Evolutionary conservation across 2,888 invertebrate species (phyloP).

Genomic region (Pseudanteris insignis): DNA sequence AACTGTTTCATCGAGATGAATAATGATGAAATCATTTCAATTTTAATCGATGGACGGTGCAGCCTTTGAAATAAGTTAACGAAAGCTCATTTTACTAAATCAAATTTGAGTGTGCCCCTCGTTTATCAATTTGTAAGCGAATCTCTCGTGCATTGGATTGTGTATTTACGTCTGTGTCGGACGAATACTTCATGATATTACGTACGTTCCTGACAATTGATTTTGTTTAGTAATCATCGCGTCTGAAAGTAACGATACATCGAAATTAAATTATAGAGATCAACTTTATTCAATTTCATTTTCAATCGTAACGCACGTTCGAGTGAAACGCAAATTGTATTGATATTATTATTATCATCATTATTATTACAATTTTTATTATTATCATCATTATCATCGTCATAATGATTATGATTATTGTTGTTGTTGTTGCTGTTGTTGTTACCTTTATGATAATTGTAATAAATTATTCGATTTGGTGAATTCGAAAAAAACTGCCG

Average conservation of each 20-base stretch:
- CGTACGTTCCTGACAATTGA: conserved; percentile 13
- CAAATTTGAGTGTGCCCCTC: conserved; percentile 42
- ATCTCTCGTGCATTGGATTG: conserved; percentile 17
- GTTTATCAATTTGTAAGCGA: conserved; percentile 16
- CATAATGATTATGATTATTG: too few relatives aligned
- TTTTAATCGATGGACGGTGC: too few relatives aligned
- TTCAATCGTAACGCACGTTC: conserved; percentile 5
- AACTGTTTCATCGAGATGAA: too few relatives aligned
- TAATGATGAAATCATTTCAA: too few relatives aligned
- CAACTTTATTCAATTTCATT: background rate
- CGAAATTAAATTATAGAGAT: conserved; percentile 18
- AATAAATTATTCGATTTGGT: too few relatives aligned
- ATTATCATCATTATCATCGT: too few relatives aligned
- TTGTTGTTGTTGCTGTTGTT: too few relatives aligned
- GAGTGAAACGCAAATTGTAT: background rate
- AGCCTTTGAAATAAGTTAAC: conserved; percentile 13
- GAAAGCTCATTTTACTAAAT: conserved; percentile 12
- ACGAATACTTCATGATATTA: conserved; percentile 8
- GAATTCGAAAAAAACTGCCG: too few relatives aligned
- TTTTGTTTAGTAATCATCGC: conserved; percentile 9
- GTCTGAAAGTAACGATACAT: conserved; percentile 30
- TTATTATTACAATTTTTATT: too few relatives aligned
- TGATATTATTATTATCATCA: conserved; percentile 4
- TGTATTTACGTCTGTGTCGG: conserved; percentile 3
- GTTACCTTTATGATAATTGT: too few relatives aligned